These are phyloP conservation scores for Procavia capensis DNA, from an alignment of 2,113 vertebrate species.

Conservation along the genomic window DNA sequence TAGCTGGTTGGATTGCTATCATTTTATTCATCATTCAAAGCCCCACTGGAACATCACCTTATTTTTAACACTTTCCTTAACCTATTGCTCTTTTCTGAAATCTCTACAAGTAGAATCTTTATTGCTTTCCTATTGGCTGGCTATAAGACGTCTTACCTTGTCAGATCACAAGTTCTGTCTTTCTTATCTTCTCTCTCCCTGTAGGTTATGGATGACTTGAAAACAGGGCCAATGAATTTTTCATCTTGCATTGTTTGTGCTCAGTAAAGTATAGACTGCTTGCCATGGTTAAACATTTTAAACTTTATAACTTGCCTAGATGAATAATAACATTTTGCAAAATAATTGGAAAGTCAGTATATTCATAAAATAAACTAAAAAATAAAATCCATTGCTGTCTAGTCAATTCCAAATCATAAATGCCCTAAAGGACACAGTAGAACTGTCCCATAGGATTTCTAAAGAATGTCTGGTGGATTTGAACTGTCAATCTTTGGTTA, in stretches of 20 bases:
- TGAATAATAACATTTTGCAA: not conserved
- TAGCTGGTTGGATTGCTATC: not conserved
- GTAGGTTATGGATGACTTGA: not conserved
- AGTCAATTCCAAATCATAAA: no score
- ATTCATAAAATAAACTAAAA: not conserved
- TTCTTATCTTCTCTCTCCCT: not conserved
- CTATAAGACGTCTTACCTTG: not conserved
- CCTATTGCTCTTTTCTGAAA: not conserved
- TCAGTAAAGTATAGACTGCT: not conserved
- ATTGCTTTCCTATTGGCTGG: not conserved
- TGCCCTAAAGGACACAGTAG: no score
- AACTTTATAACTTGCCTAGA: not conserved
- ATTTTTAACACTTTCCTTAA: not conserved
- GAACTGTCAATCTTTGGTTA: no score
- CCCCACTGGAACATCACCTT: not conserved
- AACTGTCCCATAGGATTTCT: no score
- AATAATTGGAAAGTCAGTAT: not conserved
- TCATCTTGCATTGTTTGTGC: not conserved
- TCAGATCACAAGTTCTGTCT: not conserved
- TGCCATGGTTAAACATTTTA: not conserved
- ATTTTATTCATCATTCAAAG: not conserved
- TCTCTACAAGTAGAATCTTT: not conserved
- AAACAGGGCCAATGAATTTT: no score
- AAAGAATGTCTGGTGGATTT: no score
- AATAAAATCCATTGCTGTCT: no score